Evolutionary conservation across 2,888 invertebrate species (phyloP).

Genomic region (Furcula furcula): DNA sequence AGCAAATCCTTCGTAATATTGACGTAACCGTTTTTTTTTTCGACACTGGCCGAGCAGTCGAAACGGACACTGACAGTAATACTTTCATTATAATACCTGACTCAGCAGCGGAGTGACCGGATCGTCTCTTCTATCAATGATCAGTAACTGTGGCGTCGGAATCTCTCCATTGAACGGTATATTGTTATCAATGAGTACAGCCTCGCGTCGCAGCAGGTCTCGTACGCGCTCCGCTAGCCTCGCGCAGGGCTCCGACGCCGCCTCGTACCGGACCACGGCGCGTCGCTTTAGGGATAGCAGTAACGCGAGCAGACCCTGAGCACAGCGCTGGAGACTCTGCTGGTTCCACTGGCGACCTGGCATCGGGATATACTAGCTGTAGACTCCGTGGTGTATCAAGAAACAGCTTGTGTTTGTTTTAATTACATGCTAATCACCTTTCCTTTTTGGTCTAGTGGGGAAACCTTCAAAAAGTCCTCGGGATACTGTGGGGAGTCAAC

Average conservation of each 20-base stretch:
- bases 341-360: conserved; percentile 88
- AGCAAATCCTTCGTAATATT: no score
- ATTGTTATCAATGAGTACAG: conserved; percentile 92
- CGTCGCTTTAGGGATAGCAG: conserved; percentile 95
- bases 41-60: no score
- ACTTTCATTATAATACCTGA: no score
- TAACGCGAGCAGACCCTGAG: conserved; percentile 92
- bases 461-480: no score
- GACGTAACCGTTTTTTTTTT: no score
- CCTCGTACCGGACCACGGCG: conserved; percentile 94
- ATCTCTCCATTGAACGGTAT: conserved; percentile 88
- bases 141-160: conserved; percentile 90
- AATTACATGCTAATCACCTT: no score
- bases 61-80: no score
- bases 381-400: no score
- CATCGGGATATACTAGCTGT: no score
- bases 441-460: no score
- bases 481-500: no score
- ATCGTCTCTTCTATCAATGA: conserved; percentile 96
- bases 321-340: conserved; percentile 88
- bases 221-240: conserved; percentile 92
- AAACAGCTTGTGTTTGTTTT: no score
- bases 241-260: conserved; percentile 91
- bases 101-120: conserved; percentile 97
- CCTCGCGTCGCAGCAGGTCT: conserved; percentile 93